Evolutionary conservation across 1,140 invertebrate genomes (phyloP), one percentile per base, ranked within the genome.

Genomic region (Ptiloglossa arizonensis): DNA sequence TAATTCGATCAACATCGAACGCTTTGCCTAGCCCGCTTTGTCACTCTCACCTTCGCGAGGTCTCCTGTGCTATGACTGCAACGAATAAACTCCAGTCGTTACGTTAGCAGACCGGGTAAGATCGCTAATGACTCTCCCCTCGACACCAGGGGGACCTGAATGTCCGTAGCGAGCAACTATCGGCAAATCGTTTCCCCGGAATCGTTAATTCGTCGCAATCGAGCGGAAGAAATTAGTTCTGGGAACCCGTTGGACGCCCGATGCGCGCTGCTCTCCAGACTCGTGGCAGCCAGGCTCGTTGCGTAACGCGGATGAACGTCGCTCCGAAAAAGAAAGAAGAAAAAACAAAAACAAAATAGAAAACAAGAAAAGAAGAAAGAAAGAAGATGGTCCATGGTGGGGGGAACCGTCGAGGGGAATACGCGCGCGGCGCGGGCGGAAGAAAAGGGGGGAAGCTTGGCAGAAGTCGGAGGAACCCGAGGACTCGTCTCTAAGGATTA

Each of bases 401-500:
- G 27, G 17, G n/a, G 41, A 3, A 22, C 17, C 50, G 41, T n/a
- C 3, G 22, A 29, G 27, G 50, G 17, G 35, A 13, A 17, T 11
- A 15, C 13, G 38, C 3, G 22, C 2, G 15, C 24, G 4, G 9
- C 5, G 11, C 6, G 15, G 17, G 54, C 1, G 17, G 4, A 35
- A 35, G 9, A 32, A 41, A 38, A 11, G 46, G 22, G 5, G 19
- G 32, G 27, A 27, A 32, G 17, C 24, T 35, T 29, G 22, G 44
- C 22, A 60, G 54, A 27, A 4, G 29, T 57, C 56, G 59, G 44
- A 17, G 67, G 68, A 35, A 46, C 50, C 8, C 29, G 57, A 63
- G 52, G 54, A 24, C 24, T 78, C 48, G 54, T 82, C 80, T 56
- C 73, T 72, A 62, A 63, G 82, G 82, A 82, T 82, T 83, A 82